Base-by-base conservation (phyloP, 2,113 vertebrate species). In the Phylloscopus trochiloides region DNA sequence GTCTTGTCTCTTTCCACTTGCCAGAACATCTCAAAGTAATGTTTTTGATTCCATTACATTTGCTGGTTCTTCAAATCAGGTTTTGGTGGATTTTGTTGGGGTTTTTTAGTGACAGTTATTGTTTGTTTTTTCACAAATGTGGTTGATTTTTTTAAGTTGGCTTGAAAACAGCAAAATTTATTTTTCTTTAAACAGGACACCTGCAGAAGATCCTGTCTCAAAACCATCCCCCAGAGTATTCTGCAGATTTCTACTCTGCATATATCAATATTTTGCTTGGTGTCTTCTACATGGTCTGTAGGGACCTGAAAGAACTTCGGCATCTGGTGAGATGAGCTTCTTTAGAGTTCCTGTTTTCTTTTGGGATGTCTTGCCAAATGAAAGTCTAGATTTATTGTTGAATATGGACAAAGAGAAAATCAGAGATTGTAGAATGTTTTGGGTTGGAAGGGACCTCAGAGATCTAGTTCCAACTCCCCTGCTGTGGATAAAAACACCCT, bases 181-280 rank as follows among this genome's bases (percentile, higher is more conserved):
- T 32, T 88, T 93, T 79, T 79, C 6, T 94, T 54, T 93, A 18
- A 97, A 94, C 74, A 99, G 99, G 97, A 20, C 99, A 99, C 86
- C 98, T 99, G 82, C 99, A 99, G 88, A 98, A 99, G 97, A 99
- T 99, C 88, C 96, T 99, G 58, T 98, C 98, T 42, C 98, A 97
- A 59, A 98, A 99, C 96, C 96, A 96, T 97, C 99, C 99, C 90
- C 98, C 98, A 12, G 98, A 98, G 32, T 99, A 99, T 97, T 99
- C 99, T 1, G 96, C 98, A 9, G 99, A 99, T 84, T 98, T 99
- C 89, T 99, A 99, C 96, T 96, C 98, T 34, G 98, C 99, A 10
- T 99, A 99, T 96, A 98, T 99, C 96, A 99, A 99, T 97, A 99
- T 99, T 97, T 98, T 99, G 76, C 98, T 99, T 95, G 99, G 99